Evolutionary conservation across 2,888 invertebrate genomes (phyloP), one percentile per base, ranked within the genome.

Genomic region (Apeira syringaria): DNA sequence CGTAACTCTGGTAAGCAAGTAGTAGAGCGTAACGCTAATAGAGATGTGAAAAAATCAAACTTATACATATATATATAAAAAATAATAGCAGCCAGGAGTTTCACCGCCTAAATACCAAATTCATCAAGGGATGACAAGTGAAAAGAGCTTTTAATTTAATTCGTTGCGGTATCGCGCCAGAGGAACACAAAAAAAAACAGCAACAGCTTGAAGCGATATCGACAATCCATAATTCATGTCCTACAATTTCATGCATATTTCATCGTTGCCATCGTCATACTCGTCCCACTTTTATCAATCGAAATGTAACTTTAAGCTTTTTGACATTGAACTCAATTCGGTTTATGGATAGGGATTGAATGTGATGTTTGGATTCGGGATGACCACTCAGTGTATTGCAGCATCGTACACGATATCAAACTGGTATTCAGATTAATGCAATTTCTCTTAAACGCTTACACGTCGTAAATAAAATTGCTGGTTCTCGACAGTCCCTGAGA

Each of bases 201-300:
- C 81, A 86, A 88, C 89, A 89, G 89, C 89, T 89, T 88, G 87
- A 74, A 86, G 87, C 88, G 83, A 83, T 88, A 89, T 89, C 89
- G 89, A 88, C 88, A 89, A 89, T 89, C 87, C 87, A 89, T 89
- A 88, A 89, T 89, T 89, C 88, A 89, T 89, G 89, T 87, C 85
- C 78, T 78, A 88, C 88, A 89, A 87, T 89, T 88, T 88, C 85
- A 89, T 89, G 88, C 80, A 74, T 78, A 76, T 77, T 68, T 58
- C 67, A 66, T 56, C 59, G 58, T 56, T 53, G 49, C 48, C 62
- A 68, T 59, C 56, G 66, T 60, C 68, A 61, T 74, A 80, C 71
- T 60, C 68, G 64, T 53, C 53, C 43, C 52, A 36, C 37, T 35
- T 48, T 52, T 55, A 61, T 59, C 71, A 68, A 52, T 47, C 69